Conservation (phyloP, 2,797 vertebrate genomes). For the Mormyrus hasselquistii region DNA sequence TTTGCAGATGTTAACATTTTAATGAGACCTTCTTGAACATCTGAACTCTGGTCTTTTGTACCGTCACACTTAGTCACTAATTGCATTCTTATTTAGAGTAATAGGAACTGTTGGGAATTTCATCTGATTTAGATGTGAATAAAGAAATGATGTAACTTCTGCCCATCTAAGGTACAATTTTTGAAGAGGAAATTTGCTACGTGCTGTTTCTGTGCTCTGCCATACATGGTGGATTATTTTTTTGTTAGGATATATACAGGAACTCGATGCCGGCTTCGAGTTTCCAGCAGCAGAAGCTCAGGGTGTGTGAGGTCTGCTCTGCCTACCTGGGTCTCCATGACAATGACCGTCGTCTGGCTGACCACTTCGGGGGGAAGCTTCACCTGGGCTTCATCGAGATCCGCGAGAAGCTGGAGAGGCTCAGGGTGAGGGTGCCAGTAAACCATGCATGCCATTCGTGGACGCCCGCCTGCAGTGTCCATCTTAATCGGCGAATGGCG, state of each 20-base stretch:
- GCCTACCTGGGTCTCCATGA: slow-evolving; percentile 96
- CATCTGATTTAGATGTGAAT: background rate
- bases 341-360: slow-evolving; percentile 90
- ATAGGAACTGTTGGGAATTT: background rate
- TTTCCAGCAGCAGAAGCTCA: slow-evolving; percentile 94
- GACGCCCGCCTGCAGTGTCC: background rate
- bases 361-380: slow-evolving; percentile 95
- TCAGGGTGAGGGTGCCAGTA: slow-evolving; percentile 67
- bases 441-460: background rate
- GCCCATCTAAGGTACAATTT: background rate
- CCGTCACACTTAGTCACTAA: background rate
- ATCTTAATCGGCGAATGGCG: background rate
- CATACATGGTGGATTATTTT: background rate
- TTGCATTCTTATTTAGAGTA: background rate
- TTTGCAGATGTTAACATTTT: background rate
- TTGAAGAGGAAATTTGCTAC: background rate
- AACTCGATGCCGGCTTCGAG: slow-evolving; percentile 98
- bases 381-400: slow-evolving; percentile 98
- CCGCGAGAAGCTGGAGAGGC: slow-evolving; percentile 91
- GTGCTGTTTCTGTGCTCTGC: background rate
- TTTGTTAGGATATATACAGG: slow-evolving; percentile 82
- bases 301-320: slow-evolving; percentile 95
- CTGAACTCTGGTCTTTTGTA: background rate
- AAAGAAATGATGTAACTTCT: background rate
- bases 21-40: background rate